Base-by-base conservation (phyloP, 2,888 invertebrate species). In the Polydrusus tereticollis region DNA sequence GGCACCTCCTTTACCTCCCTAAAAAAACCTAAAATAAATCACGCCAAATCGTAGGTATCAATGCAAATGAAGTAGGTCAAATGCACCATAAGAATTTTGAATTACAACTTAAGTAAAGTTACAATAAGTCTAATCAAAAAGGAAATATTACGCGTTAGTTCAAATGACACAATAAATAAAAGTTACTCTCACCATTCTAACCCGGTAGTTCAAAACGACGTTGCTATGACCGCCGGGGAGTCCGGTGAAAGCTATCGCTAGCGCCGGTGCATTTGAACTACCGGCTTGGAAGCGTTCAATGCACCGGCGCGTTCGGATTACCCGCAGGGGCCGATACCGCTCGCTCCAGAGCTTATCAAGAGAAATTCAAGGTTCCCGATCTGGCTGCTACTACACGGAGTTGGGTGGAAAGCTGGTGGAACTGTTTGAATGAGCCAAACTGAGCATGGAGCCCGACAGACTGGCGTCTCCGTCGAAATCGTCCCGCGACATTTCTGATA, bases 351-450 rank as follows among this genome's bases (percentile, higher is more conserved):
- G 29, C 62, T 10, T 7, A 33, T 47, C 18, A 23, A 16, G 52
- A 16, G 29, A 14, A 29, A 33, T 55, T 55, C 18, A 29, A 55
- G 26, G 4, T 16, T 55, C 18, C 52, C 29, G 29, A 29, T 55
- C 16, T 12, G 33, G 41, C 47, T 57, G 57, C 14, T 50, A 74
- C 80, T 80, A 82, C 75, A 81, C 81, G 16, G 82, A 81, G 76
- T 77, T 79, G 84, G 94, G 93, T 82, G 94, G 94, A 87, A 95
- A 95, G 87, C 94, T 94, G 83, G 94, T 94, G 82, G 96, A 95
- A 87, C 96, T 96, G 90, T 95, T 95, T 90, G 95, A 96, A 89
- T 96, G 95, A 78, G 96, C 96, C 86, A 98, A 91, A 87, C 97
- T 97, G 83, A 95, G 89, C 94, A 97, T 95, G 80, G 97, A 97